A percentile compares a stretch with the other conserved stretches of the same genome.
These are phyloP conservation scores for Brachystomella parvula DNA, from an alignment of 1,140 invertebrate species.

Conservation along the genomic window DNA sequence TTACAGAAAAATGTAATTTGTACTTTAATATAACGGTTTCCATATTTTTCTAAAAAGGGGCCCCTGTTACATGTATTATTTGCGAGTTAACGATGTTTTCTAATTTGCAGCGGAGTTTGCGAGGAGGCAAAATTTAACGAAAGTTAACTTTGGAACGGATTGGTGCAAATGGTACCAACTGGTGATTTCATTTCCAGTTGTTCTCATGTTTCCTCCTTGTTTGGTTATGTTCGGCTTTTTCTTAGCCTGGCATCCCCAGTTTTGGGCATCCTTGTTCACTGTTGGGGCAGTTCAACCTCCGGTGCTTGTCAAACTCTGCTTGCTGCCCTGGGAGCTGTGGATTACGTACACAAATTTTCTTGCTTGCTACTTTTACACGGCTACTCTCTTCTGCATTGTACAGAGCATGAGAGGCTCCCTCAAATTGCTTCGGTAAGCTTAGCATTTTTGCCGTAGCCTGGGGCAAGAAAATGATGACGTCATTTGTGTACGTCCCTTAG, in stretches of 20 bases:
- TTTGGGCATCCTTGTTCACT: not conserved
- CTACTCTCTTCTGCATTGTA: not conserved
- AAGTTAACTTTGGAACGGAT: not conserved
- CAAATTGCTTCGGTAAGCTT: not conserved
- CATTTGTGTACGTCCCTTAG: too few species aligned
- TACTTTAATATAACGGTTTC: too few species aligned
- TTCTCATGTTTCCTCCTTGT: not conserved
- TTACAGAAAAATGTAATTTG: too few species aligned
- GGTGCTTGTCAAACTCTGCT: not conserved
- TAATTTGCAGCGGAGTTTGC: not conserved
- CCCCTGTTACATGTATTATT: too few species aligned
- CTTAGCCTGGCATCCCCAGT: not conserved
- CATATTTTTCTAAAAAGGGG: too few species aligned
- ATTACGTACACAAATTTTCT: not conserved
- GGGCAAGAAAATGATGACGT: too few species aligned
- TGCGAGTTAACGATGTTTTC: too few species aligned
- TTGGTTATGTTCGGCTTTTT: not conserved
- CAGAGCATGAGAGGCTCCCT: not conserved
- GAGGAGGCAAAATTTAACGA: not conserved
- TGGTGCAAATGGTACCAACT: slow-evolving; percentile 1
- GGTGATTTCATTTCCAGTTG: not conserved
- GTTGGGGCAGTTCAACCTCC: not conserved
- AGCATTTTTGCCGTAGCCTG: too few species aligned
- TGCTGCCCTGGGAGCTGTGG: not conserved
- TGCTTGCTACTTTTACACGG: not conserved